Evolutionary conservation across 2,797 vertebrate genomes (phyloP), one percentile per base, ranked within the genome.

Genomic region (Catamblyrhynchus diadema): DNA sequence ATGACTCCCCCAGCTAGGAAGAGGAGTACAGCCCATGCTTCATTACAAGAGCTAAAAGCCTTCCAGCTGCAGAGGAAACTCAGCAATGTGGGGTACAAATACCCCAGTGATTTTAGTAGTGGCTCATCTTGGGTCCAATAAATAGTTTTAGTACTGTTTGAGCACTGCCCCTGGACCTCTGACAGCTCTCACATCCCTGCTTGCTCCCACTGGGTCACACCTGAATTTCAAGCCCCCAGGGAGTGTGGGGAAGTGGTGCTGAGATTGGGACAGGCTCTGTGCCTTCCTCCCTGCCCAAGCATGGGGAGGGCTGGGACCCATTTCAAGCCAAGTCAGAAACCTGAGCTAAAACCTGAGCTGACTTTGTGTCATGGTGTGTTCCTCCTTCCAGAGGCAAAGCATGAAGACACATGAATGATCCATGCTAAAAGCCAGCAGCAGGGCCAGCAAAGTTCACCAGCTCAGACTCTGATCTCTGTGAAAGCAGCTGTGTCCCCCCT

Each of bases 401-500:
- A 0, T 5, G 30, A 48, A 69, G 78, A 39, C 53, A 21, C 33
- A 4, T 2, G 12, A 35, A 30, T 4, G 1, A 21, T 24, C 35
- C 14, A 3, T 3, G 6, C 10, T 71, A 25, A 74, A 88, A 74
- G 30, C 22, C 70, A 75, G 70, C 33, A 28, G 13, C 1, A 1
- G 37, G 20, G 22, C 53, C n/a, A 47, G 28, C 20, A 32, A 56
- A 59, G 30, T n/a, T 61, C 41, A 61, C 32, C 74, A 65, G 19
- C 45, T 79, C 70, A 75, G 57, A 8, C 67, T 56, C 25, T 1
- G 15, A n/a, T 28, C 45, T 53, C 35, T 41, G 22, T 6, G 8
- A 60, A 79, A 69, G 37, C 53, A 65, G 60, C 22, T 0, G 0
- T 30, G 35, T 28, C 14, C 2, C 2, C 23, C 0, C 24, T 33